Conservation (phyloP, 2,888 invertebrate species). For the Cabera pusaria region DNA sequence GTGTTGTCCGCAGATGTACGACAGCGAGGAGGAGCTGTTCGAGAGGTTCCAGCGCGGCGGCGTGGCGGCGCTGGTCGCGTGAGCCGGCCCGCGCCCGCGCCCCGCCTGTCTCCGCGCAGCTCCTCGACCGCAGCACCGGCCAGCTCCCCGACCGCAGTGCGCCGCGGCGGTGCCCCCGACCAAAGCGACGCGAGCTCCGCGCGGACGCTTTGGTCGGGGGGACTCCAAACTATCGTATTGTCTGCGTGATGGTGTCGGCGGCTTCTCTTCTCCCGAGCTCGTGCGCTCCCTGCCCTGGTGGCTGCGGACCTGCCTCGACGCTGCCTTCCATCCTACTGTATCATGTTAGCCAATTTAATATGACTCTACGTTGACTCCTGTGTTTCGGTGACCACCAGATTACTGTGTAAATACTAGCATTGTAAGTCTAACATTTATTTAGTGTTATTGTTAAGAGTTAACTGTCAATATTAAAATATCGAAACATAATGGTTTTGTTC, state of each 20-base stretch:
- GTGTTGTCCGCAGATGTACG: slow-evolving; percentile 42
- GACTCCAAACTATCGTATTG: too few relatives aligned
- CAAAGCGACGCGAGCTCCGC: slow-evolving; percentile 5
- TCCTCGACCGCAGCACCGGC: too few relatives aligned
- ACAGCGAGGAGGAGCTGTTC: slow-evolving; percentile 61
- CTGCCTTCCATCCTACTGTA: too few relatives aligned
- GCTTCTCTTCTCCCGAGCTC: too few relatives aligned
- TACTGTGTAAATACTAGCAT: too few relatives aligned
- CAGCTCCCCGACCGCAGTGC: too few relatives aligned
- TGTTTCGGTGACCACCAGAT: too few relatives aligned
- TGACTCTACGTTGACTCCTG: too few relatives aligned
- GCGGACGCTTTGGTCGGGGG: slow-evolving; percentile 30
- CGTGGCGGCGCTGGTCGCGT: slow-evolving; percentile 55
- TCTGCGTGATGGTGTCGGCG: too few relatives aligned
- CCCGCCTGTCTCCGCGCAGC: slow-evolving; percentile 11
- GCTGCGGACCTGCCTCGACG: too few relatives aligned
- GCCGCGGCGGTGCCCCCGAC: slow-evolving; percentile 19
- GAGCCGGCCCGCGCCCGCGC: slow-evolving; percentile 25
- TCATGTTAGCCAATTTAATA: too few relatives aligned
- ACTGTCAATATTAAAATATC: slow-evolving; percentile 26
- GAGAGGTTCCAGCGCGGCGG: slow-evolving; percentile 43
- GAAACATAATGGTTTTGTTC: slow-evolving; percentile 28
- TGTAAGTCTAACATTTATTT: slow-evolving; percentile 28
- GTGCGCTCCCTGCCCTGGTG: too few relatives aligned
- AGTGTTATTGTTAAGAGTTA: slow-evolving; percentile 26